Conservation (phyloP, 2,113 vertebrate genomes). For the Antechinus flavipes region DNA sequence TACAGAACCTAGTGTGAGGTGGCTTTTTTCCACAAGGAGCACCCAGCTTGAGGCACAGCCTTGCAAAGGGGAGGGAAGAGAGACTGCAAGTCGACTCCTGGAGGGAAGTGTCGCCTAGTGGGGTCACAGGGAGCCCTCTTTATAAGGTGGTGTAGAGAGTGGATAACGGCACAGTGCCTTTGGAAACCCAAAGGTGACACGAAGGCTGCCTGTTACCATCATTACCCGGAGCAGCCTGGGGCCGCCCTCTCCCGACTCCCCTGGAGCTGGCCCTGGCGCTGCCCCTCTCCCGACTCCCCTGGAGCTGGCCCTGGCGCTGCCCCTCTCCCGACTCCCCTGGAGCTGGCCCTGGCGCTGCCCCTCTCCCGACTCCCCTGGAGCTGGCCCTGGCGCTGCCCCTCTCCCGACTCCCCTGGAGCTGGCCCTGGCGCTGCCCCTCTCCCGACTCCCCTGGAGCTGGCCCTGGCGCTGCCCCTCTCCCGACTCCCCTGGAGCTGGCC, state of each 20-base stretch:
- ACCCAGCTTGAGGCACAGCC: background rate
- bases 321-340: background rate
- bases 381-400: background rate
- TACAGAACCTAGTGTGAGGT: constrained; percentile 30
- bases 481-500: too few species aligned
- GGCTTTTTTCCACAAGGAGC: constrained; percentile 27
- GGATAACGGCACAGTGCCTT: background rate
- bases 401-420: too few species aligned
- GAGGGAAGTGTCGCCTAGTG: background rate
- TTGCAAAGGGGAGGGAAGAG: background rate
- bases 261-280: background rate
- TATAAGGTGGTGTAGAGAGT: constrained; percentile 16
- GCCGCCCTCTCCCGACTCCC: background rate
- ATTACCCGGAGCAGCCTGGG: background rate
- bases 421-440: background rate
- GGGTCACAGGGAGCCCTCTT: background rate
- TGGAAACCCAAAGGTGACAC: background rate
- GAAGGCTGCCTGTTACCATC: background rate
- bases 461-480: background rate
- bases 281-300: background rate
- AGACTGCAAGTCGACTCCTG: background rate
- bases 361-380: background rate
- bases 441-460: too few species aligned
- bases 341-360: background rate
- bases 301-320: background rate